Conservation (phyloP, 1,140 invertebrate genomes). For the Calephelis virginiensis region DNA sequence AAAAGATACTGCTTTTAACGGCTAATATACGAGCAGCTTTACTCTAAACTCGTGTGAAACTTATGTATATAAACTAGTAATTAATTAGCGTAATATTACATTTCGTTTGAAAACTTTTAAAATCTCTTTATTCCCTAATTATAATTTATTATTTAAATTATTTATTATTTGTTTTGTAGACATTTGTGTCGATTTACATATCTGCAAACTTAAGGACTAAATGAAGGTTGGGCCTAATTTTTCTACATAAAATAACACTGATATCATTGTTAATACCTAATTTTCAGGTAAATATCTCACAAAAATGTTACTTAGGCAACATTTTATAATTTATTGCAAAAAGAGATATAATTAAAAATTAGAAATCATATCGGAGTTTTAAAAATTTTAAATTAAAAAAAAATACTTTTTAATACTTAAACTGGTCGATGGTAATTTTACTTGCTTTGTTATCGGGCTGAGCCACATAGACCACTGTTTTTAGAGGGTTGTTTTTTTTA, state of each 20-base stretch:
- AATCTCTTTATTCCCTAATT: constrained; percentile 3
- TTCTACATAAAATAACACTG: neutral
- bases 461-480: no score
- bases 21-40: neutral
- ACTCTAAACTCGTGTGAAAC: constrained; percentile 6
- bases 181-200: constrained; percentile 10
- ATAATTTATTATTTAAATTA: constrained; percentile 17
- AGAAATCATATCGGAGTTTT: no score
- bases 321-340: no score
- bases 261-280: constrained; percentile 1
- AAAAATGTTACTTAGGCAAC: no score
- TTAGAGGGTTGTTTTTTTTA: no score
- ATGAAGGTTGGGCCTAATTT: constrained; percentile 5
- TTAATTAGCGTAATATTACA: constrained; percentile 16
- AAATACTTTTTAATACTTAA: neutral
- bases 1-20: neutral
- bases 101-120: constrained; percentile 3
- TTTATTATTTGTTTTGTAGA: constrained; percentile 18
- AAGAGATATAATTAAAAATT: neutral
- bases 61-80: constrained; percentile 13
- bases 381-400: no score
- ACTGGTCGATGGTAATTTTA: neutral
- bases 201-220: neutral
- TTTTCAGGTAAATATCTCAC: neutral
- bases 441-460: no score